A percentile compares a stretch with the other conserved stretches of the same genome.
phyloP scores from a whole-genome alignment of 2,888 invertebrate species.

The Tachina lurida region DNA sequence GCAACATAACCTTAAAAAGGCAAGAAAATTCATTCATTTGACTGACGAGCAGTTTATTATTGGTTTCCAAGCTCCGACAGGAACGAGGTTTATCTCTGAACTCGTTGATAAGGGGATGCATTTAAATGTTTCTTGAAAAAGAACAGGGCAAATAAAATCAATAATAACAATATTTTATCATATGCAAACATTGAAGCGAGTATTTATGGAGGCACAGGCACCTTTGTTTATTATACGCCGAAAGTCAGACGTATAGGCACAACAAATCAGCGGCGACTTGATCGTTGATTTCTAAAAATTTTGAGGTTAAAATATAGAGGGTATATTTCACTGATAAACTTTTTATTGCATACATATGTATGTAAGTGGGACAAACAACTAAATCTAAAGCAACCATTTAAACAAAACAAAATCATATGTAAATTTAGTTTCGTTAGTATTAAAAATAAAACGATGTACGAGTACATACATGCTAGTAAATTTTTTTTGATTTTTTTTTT shows the following conservation, averaged over 20 bases:
- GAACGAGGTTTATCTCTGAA: slow-evolving; percentile 33
- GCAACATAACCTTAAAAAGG: slow-evolving; percentile 25
- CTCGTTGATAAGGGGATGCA: slow-evolving; percentile 20
- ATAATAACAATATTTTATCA: slow-evolving; percentile 59
- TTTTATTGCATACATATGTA: slow-evolving; percentile 42
- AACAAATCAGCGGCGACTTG: background rate
- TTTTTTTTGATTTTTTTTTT: no score
- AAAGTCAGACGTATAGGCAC: background rate
- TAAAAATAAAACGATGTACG: background rate
- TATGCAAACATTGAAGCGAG: slow-evolving; percentile 53
- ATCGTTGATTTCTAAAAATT: slow-evolving; percentile 26
- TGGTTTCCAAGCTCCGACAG: background rate
- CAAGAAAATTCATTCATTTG: background rate
- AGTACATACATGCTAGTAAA: background rate
- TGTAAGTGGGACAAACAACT: slow-evolving; percentile 29
- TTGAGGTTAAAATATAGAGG: slow-evolving; percentile 25
- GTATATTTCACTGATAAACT: slow-evolving; percentile 22
- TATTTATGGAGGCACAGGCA: slow-evolving; percentile 23
- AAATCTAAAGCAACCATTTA: slow-evolving; percentile 19
- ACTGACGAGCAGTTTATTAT: background rate
- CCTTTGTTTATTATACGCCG: slow-evolving; percentile 32
- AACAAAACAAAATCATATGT: background rate
- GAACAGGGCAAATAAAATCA: slow-evolving; percentile 31
- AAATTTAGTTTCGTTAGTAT: background rate
- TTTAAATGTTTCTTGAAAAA: slow-evolving; percentile 16